Base-by-base conservation (phyloP, 2,797 vertebrate species). In the Cichlasoma orientale region DNA sequence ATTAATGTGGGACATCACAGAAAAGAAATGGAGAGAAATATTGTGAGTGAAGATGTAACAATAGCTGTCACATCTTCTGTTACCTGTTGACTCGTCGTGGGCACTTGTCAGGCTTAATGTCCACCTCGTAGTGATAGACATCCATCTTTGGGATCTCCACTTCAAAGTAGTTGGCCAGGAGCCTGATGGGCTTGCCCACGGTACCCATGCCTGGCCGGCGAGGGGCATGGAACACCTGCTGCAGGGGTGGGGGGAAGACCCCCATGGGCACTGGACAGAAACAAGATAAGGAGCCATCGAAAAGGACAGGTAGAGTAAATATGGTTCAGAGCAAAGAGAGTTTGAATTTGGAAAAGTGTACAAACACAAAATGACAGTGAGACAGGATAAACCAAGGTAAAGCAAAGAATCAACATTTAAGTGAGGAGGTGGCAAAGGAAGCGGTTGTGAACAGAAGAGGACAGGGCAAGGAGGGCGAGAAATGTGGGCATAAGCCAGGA, bases 121-220 rank as follows among this genome's bases (percentile, higher is more conserved):
- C 98, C 94, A 99, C 98, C 93, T 99, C 98, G 82, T 99, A 99
- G 90, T 99, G 98, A 89, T 96, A 98, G 77, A 99, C 98, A 59
- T 99, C 98, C 82, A 99, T 99, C 94, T 99, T 99, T 89, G 98
- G 98, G 94, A 99, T 99, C 93, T 99, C 98, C 92, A 99, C 98
- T 87, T 99, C 97, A 84, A 99, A 99, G 93, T 99, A 99, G 94
- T 99, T 99, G 92, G 98, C 98, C 94, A 99, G 95, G 92, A 99
- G 96, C 92, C 98, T 99, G 95, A 99, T 99, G 89, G 98, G 98
- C 90, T 99, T 99, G 89, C 98, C 98, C 36, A 99, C 97, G 0
- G 98, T 99, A 90, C 98, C 98, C 96, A 99, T 97, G 86, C 98
- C 98, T 13, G 98, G 98, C 92, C 98, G 95, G 56, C 97, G 97